Percentiles rank a stretch among this genome's conserved stretches.
Conservation (phyloP, 2,888 invertebrate species). For the Polydrusus cervinus region DNA sequence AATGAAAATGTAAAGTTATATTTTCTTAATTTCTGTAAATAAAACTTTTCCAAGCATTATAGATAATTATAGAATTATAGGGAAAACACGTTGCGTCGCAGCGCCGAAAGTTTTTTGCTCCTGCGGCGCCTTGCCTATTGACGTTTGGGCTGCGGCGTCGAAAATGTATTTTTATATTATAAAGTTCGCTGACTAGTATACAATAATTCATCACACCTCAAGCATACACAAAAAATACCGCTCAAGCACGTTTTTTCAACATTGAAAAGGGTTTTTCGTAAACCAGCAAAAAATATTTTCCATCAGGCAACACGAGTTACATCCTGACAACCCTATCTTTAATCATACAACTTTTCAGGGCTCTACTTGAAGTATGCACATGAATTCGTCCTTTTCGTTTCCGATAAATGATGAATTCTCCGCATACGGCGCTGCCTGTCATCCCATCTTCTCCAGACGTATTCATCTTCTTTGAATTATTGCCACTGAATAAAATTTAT, state of each 20-base stretch:
- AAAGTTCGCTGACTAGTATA: slow-evolving; percentile 34
- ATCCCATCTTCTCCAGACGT: slow-evolving; percentile 67
- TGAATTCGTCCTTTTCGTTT: slow-evolving; percentile 55
- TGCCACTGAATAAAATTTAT: slow-evolving; percentile 68
- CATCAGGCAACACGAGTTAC: slow-evolving; percentile 16
- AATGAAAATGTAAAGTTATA: no score
- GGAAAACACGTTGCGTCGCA: no score
- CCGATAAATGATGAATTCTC: slow-evolving; percentile 70
- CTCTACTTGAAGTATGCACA: slow-evolving; percentile 41
- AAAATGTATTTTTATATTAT: no score
- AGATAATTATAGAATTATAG: no score
- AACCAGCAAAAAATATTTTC: slow-evolving; percentile 16
- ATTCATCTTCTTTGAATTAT: slow-evolving; percentile 70
- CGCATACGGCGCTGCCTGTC: slow-evolving; percentile 62
- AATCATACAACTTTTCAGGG: slow-evolving; percentile 48
- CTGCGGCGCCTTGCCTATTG: no score
- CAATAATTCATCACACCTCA: slow-evolving; percentile 1
- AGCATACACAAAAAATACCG: neutral
- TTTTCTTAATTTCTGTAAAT: no score
- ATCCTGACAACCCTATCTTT: slow-evolving; percentile 56
- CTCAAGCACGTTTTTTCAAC: neutral
- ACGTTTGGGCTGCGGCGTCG: no score
- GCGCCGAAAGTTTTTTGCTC: no score
- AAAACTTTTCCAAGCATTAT: no score
- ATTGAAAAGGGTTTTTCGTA: neutral